Percentiles rank a stretch among this genome's conserved stretches.
Evolutionary conservation across 2,888 invertebrate genomes (phyloP).

Genomic region (Argyresthia goedartella): DNA sequence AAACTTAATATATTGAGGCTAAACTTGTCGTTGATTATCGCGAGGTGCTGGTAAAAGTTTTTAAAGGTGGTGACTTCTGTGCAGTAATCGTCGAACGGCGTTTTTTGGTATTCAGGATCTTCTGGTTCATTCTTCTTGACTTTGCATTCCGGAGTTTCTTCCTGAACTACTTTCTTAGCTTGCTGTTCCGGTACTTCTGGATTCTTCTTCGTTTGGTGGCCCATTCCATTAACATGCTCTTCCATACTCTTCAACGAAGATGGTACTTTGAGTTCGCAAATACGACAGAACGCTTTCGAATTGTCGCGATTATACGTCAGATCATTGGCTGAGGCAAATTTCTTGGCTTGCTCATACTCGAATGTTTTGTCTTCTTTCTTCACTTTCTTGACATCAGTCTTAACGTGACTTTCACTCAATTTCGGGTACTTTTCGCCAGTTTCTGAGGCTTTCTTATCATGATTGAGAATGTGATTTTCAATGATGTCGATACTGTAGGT

Average conservation of each 20-base stretch:
- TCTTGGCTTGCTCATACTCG: slow-evolving; percentile 11
- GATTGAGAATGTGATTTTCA: slow-evolving; percentile 20
- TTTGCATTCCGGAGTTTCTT: no score
- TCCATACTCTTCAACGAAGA: slow-evolving; percentile 14
- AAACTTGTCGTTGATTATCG: slow-evolving; percentile 24
- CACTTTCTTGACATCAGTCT: not conserved
- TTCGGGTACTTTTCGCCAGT: not conserved
- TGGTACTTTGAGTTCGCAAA: slow-evolving; percentile 16
- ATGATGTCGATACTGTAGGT: slow-evolving; percentile 18
- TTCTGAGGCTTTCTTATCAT: slow-evolving; percentile 13
- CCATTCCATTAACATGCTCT: slow-evolving; percentile 13
- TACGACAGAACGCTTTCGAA: slow-evolving; percentile 15
- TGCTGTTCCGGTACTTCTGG: not conserved
- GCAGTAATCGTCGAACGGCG: slow-evolving; percentile 11
- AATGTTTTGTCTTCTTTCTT: slow-evolving; percentile 9
- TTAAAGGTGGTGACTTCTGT: slow-evolving; percentile 8
- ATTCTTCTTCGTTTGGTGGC: slow-evolving; percentile 7
- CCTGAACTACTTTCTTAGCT: not conserved
- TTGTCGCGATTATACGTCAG: slow-evolving; percentile 8
- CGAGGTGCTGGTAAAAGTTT: slow-evolving; percentile 10
- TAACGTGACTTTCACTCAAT: not conserved
- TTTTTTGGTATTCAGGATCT: not conserved
- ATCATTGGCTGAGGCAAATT: slow-evolving; percentile 15
- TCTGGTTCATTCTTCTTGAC: not conserved
- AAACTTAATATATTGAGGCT: slow-evolving; percentile 19